Percentiles rank a stretch among this genome's conserved stretches.
Evolutionary conservation across 2,888 invertebrate genomes (phyloP).

Genomic region (Acanthopleura granulata): DNA sequence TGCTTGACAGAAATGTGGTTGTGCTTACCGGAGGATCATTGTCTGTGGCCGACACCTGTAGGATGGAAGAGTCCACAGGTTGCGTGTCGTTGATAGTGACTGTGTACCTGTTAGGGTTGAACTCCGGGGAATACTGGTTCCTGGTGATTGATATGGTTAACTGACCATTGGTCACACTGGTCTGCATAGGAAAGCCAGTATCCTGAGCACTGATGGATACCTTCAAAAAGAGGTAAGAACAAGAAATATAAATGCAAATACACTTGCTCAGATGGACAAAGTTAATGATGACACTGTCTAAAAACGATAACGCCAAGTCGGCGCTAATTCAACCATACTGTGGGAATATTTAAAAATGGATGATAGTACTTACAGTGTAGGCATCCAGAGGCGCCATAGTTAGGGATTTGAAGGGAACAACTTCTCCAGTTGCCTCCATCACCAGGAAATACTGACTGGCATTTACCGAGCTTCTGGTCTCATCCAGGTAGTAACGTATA

Average conservation of each 20-base stretch:
- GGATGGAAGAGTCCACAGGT: constrained; percentile 69
- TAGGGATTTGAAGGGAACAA: neutral
- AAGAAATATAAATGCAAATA: neutral
- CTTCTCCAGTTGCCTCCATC: neutral
- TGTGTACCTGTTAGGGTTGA: constrained; percentile 81
- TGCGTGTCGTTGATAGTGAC: constrained; percentile 70
- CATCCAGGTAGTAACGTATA: neutral
- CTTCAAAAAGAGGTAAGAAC: neutral
- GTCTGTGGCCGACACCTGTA: neutral
- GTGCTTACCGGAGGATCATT: neutral
- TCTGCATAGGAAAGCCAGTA: neutral
- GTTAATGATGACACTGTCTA: neutral
- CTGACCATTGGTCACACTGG: neutral
- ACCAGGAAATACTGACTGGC: constrained; percentile 11
- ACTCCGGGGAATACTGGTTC: constrained; percentile 14
- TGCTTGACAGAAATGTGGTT: neutral
- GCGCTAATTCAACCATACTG: no score
- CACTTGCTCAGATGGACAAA: no score
- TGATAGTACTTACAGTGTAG: neutral
- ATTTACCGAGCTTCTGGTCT: neutral
- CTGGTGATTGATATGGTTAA: neutral
- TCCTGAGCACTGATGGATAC: neutral
- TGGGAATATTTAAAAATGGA: no score
- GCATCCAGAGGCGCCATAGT: neutral
- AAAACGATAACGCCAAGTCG: no score